Conservation (phyloP, 2,888 invertebrate genomes). For the Drosophila peninsularis region DNA sequence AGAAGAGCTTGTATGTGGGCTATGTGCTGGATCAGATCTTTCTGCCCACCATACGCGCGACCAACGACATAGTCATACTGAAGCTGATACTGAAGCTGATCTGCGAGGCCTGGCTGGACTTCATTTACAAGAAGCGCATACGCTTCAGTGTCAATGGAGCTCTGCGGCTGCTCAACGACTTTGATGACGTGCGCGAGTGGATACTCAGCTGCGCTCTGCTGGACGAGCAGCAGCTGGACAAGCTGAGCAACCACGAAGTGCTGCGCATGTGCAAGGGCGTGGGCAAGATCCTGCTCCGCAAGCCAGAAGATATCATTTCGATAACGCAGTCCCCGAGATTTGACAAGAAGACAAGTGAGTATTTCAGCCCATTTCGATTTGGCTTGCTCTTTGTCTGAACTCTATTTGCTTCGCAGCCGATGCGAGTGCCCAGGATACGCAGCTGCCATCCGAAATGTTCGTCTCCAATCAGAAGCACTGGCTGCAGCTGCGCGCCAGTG, state of each 20-base stretch:
- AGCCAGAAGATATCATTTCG: conserved; percentile 93
- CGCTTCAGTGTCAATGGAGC: conserved; percentile 93
- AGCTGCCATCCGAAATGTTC: conserved; percentile 96
- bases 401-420: conserved; percentile 80
- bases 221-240: conserved; percentile 85
- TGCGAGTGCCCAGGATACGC: conserved; percentile 86
- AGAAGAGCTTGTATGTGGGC: conserved; percentile 88
- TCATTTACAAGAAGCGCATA: conserved; percentile 92
- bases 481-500: conserved; percentile 89
- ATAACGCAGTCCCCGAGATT: conserved; percentile 86
- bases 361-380: not conserved
- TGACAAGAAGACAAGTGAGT: conserved; percentile 71
- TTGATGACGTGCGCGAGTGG: conserved; percentile 92
- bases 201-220: conserved; percentile 87
- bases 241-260: conserved; percentile 86
- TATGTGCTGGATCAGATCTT: conserved; percentile 91
- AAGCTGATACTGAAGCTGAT: conserved; percentile 92
- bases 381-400: not conserved
- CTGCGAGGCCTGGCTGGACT: conserved; percentile 95
- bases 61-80: conserved; percentile 89
- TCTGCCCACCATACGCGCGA: conserved; percentile 91
- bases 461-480: conserved; percentile 96
- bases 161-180: conserved; percentile 91
- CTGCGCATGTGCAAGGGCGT: conserved; percentile 92
- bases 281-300: conserved; percentile 90